Base-by-base conservation (phyloP, 2,888 invertebrate species). In the Gortyna flavago region DNA sequence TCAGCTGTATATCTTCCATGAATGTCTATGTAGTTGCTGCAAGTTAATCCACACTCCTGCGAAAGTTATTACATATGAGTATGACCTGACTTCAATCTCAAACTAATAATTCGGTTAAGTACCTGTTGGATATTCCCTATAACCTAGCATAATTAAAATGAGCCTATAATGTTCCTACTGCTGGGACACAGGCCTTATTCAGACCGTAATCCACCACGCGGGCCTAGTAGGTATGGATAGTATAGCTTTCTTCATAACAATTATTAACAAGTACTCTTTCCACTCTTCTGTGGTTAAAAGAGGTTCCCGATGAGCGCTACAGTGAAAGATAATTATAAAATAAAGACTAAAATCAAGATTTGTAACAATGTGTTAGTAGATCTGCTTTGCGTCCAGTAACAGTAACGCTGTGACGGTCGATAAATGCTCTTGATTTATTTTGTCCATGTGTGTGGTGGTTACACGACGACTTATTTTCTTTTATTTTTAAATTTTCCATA, bases 21-120 rank as follows among this genome's bases (percentile, higher is more conserved):
- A 38, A 93, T 92, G 80, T 97, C 95, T 57, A 92, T 89, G 85
- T 92, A 96, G 79, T 96, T 94, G 38, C 94, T 93, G 76, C 96
- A 96, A 9, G 96, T 96, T n/a, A 97, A 93, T 59, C 97, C 97
- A 80, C 97, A 97, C 89, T 97, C 97, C 95, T 95, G 92, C 11
- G 89, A 85, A 85, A 61, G 21, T 57, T 41, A 0, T 69, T 1
- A 71, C 71, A 38, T 32, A 44, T 35, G 3, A 35, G 35, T n/a
- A n/a, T 54, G 2, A 68, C 9, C 32, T 32, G 16, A 48, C 5
- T 32, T 21, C 5, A 44, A 48, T 48, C 29, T 67, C 67, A 21
- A 29, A 32, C 18, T 9, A 18, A 18, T 32, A 8, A 67, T 67
- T 67, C 29, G 66, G 41, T 29, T 66, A n/a, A 6, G 18, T 66